Conservation (phyloP, 1,140 invertebrate species). For the Lethrus apterus region DNA sequence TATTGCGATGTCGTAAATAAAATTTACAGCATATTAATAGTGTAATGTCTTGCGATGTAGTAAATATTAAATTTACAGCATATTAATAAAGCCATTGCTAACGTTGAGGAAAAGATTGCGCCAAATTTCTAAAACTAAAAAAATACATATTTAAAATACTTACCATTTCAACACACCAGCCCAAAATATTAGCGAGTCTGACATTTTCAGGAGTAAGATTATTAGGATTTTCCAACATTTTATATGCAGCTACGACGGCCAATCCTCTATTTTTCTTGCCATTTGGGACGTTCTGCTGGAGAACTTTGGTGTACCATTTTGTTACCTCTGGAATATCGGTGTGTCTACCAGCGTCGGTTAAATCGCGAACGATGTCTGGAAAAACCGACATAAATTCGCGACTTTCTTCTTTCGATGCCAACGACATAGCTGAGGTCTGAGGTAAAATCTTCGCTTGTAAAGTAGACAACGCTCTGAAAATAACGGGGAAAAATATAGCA, state of each 20-base stretch:
- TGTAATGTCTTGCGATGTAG: too few species aligned
- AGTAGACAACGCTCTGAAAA: conserved; percentile 38
- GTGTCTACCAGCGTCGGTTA: conserved; percentile 64
- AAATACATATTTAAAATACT: conserved; percentile 33
- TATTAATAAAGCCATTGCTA: too few species aligned
- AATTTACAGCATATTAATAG: too few species aligned
- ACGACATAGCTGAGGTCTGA: conserved; percentile 14
- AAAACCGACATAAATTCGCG: conserved; percentile 80
- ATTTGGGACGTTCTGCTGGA: conserved; percentile 75
- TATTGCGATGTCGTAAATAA: too few species aligned
- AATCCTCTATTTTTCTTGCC: conserved; percentile 79
- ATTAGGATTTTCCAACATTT: conserved; percentile 55
- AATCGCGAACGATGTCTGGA: conserved; percentile 74
- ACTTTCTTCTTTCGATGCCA: conserved; percentile 62
- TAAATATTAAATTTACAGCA: too few species aligned
- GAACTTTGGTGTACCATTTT: conserved; percentile 69
- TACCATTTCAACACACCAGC: conserved; percentile 94
- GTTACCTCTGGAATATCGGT: conserved; percentile 67
- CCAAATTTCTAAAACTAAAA: not conserved
- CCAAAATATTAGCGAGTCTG: conserved; percentile 72
- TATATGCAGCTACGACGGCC: conserved; percentile 72
- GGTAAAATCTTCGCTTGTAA: conserved; percentile 31
- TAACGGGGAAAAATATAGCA: conserved; percentile 10
- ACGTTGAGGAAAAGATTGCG: too few species aligned
- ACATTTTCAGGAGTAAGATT: conserved; percentile 70